These are phyloP conservation scores for Drosophila buzzatii DNA, from an alignment of 2,888 invertebrate species.

Conservation along the genomic window DNA sequence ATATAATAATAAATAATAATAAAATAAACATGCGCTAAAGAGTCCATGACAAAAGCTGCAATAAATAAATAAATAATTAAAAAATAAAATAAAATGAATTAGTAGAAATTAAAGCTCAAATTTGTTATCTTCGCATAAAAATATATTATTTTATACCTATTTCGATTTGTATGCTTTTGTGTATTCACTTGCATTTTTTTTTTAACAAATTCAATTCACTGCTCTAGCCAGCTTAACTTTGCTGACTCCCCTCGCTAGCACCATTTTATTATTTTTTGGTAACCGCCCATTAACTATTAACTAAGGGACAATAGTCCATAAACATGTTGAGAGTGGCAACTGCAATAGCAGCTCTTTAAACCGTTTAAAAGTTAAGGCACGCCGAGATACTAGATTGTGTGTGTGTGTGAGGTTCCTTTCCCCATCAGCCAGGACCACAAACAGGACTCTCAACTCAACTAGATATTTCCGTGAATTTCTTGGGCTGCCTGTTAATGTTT, in stretches of 20 bases:
- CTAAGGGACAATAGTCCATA: slow-evolving; percentile 57
- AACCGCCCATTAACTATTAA: slow-evolving; percentile 72
- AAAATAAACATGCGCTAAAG: too few species aligned
- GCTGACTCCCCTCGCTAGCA: slow-evolving; percentile 4
- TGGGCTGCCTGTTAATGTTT: slow-evolving; percentile 52
- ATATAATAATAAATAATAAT: too few species aligned
- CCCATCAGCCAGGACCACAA: background rate
- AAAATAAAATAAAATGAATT: too few species aligned
- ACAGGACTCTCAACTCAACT: background rate
- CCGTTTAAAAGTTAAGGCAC: slow-evolving; percentile 59
- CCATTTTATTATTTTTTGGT: slow-evolving; percentile 40
- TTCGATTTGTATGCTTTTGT: too few species aligned
- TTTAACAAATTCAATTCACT: background rate
- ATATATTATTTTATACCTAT: too few species aligned
- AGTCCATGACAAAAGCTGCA: too few species aligned
- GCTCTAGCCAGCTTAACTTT: background rate
- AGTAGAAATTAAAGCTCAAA: too few species aligned
- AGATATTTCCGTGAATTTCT: slow-evolving; percentile 8
- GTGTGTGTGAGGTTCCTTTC: too few species aligned
- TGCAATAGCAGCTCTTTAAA: slow-evolving; percentile 42
- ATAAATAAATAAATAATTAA: too few species aligned
- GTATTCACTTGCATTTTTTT: background rate
- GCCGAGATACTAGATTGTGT: slow-evolving; percentile 41
- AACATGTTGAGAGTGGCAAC: slow-evolving; percentile 17
- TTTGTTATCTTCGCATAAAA: too few species aligned